Conservation (phyloP, 2,888 invertebrate species). For the Drosophila phalerata region DNA sequence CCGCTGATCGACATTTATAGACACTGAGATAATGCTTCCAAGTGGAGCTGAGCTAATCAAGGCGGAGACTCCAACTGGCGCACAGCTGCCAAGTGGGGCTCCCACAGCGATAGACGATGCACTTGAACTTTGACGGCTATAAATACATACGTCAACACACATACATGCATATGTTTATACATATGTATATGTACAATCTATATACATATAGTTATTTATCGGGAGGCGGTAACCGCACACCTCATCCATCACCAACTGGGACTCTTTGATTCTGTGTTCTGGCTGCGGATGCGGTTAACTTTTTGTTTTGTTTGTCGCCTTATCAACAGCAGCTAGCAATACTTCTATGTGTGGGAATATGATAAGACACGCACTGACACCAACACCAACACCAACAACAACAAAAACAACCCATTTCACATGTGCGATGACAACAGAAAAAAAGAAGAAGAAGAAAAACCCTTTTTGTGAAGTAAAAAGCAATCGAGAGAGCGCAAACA, state of each 20-base stretch:
- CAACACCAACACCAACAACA: constrained; percentile 18
- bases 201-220: constrained; percentile 8
- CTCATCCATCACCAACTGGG: constrained; percentile 20
- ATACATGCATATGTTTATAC: background rate
- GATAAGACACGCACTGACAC: constrained; percentile 29
- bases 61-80: constrained; percentile 46
- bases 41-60: constrained; percentile 5
- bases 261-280: constrained; percentile 1
- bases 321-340: constrained; percentile 26
- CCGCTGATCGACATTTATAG: constrained; percentile 46
- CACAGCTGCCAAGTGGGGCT: constrained; percentile 43
- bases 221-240: constrained; percentile 32
- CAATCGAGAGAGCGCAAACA: background rate
- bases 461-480: constrained; percentile 25
- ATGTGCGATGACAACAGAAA: constrained; percentile 27
- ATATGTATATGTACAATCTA: constrained; percentile 31
- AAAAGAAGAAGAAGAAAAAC: constrained; percentile 24
- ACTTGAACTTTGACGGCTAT: constrained; percentile 57
- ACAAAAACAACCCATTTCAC: constrained; percentile 24
- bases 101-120: constrained; percentile 61
- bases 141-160: constrained; percentile 43
- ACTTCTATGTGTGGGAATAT: constrained; percentile 40
- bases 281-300: constrained; percentile 18
- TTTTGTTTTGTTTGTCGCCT: constrained; percentile 7
- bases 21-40: constrained; percentile 56